A percentile compares a stretch with the other conserved stretches of the same genome.
Evolutionary conservation across 2,797 vertebrate genomes (phyloP).

Genomic region (Rhinogobio ventralis): DNA sequence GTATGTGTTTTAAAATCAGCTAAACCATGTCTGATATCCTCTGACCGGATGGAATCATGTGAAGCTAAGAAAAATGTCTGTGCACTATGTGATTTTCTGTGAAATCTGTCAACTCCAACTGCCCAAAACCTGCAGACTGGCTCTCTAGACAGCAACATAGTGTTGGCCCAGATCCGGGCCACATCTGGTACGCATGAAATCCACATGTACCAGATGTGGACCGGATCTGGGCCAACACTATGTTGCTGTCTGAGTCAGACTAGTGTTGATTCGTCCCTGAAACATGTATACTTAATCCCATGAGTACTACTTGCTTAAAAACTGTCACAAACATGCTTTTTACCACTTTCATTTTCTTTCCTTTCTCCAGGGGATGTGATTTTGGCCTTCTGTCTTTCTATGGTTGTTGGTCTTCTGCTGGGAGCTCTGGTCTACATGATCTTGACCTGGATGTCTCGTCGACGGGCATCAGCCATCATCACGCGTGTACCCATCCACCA

Average conservation of each 20-base stretch:
- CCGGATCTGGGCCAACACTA: too few relatives aligned
- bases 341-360: not conserved
- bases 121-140: not conserved
- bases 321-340: not conserved
- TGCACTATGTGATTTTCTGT: not conserved
- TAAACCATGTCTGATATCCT: not conserved
- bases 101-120: not conserved
- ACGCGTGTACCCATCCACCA: slow-evolving; percentile 83
- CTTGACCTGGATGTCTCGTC: slow-evolving; percentile 88
- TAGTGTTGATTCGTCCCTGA: not conserved
- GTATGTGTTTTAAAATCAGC: not conserved
- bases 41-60: not conserved
- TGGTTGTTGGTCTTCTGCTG: slow-evolving; percentile 88
- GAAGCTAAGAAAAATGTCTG: not conserved
- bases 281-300: not conserved
- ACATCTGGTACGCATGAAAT: too few relatives aligned
- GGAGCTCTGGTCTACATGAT: slow-evolving; percentile 88
- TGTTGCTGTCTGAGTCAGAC: too few relatives aligned
- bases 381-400: slow-evolving; percentile 92
- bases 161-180: too few relatives aligned
- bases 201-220: too few relatives aligned
- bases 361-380: slow-evolving; percentile 72
- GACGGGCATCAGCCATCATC: slow-evolving; percentile 90
- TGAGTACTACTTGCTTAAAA: not conserved
- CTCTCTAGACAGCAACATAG: not conserved